Conservation (phyloP, 1,140 invertebrate species). For the Trypoxylus dichotomus region DNA sequence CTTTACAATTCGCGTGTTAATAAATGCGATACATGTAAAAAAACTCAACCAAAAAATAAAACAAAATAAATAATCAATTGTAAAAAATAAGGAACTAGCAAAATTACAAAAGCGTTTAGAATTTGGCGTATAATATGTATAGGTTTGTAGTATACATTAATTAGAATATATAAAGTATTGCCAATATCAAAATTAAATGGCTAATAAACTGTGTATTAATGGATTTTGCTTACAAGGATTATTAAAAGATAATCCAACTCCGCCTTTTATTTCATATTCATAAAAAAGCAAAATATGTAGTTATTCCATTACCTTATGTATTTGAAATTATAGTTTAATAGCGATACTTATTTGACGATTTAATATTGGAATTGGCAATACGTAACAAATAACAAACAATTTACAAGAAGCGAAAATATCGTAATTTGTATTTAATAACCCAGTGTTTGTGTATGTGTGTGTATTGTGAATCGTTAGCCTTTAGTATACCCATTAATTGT, state of each 20-base stretch:
- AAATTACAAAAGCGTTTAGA: conserved; percentile 7
- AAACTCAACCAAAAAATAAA: not conserved
- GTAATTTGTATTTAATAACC: not conserved
- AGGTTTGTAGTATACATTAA: no score
- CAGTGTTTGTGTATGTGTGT: not conserved
- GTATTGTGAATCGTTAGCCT: no score
- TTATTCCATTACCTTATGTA: no score
- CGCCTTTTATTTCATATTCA: no score
- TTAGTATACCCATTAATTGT: not conserved
- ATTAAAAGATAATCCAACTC: no score
- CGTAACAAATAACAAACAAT: not conserved
- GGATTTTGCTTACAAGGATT: no score
- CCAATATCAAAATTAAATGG: not conserved
- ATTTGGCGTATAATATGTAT: not conserved
- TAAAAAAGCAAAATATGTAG: no score
- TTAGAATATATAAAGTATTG: conserved; percentile 6
- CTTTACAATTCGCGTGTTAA: conserved; percentile 18
- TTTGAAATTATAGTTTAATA: no score
- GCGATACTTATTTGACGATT: not conserved
- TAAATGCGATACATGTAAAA: conserved; percentile 7
- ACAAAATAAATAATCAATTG: not conserved
- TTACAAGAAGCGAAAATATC: not conserved
- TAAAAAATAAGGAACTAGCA: conserved; percentile 1
- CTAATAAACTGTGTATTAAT: not conserved
- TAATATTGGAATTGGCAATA: not conserved